Conservation (phyloP, 2,113 vertebrate genomes). For the Illadopsis cleaveri region DNA sequence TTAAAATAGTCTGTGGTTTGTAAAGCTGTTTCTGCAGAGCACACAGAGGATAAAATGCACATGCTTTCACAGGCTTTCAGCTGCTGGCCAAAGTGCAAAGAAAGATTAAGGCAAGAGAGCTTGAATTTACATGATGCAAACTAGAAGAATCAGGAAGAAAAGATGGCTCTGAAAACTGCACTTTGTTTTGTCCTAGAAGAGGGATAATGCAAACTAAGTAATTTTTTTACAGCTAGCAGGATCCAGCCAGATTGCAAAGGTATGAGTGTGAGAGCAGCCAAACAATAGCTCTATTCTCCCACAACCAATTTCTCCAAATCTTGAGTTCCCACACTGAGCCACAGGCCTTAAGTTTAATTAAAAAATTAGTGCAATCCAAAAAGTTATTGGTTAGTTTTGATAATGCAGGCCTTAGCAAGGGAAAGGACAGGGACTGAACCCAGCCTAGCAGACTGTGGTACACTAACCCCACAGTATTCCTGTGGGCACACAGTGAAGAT, state of each 20-base stretch:
- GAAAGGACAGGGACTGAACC: background rate
- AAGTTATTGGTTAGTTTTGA: background rate
- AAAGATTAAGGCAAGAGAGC: conserved; percentile 21
- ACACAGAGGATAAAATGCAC: background rate
- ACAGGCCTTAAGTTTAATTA: background rate
- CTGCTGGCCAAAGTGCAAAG: background rate
- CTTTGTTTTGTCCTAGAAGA: background rate
- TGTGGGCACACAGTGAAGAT: background rate
- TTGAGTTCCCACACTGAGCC: background rate
- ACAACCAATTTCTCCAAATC: background rate
- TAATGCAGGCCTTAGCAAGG: background rate
- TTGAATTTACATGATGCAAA: conserved; percentile 13
- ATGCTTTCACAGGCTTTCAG: background rate
- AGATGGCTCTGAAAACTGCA: background rate
- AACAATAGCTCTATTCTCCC: conserved; percentile 3
- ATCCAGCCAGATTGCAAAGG: background rate
- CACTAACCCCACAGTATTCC: background rate
- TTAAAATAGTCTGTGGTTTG: conserved; percentile 50
- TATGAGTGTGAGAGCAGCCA: background rate
- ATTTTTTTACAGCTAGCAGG: background rate
- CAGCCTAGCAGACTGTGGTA: background rate
- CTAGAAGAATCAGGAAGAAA: background rate
- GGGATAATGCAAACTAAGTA: background rate
- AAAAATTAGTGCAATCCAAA: background rate
- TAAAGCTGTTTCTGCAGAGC: background rate